These are phyloP conservation scores for Lycodopsis pacificus DNA, from an alignment of 2,797 vertebrate species.

Conservation along the genomic window DNA sequence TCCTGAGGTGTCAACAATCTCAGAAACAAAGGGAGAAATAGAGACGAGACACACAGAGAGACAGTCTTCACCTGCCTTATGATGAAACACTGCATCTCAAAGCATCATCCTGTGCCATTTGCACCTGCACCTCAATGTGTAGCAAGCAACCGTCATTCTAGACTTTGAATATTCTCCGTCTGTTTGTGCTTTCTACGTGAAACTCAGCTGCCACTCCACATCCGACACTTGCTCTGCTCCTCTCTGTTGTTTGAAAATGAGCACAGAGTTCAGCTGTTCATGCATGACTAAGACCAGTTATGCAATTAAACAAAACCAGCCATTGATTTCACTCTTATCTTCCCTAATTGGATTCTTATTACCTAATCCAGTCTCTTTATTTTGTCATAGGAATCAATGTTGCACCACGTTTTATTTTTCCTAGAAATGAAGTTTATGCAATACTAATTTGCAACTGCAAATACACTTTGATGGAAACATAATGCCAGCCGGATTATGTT, in stretches of 20 bases:
- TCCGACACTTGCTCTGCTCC: slow-evolving; percentile 29
- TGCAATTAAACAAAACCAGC: slow-evolving; percentile 55
- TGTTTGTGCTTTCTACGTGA: slow-evolving; percentile 29
- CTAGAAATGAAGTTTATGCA: neutral
- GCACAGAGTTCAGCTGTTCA: slow-evolving; percentile 56
- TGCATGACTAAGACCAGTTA: slow-evolving; percentile 66
- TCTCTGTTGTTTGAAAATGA: slow-evolving; percentile 49
- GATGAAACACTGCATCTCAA: slow-evolving; percentile 12
- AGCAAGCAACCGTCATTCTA: neutral
- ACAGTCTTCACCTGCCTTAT: neutral
- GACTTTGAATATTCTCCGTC: neutral
- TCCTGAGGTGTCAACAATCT: neutral
- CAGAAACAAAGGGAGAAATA: neutral
- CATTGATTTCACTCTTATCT: slow-evolving; percentile 43
- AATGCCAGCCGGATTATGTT: neutral
- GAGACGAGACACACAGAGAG: neutral
- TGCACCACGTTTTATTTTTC: neutral
- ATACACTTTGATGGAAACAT: neutral
- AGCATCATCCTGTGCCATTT: neutral
- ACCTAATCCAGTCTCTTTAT: slow-evolving; percentile 7
- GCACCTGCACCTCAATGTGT: neutral
- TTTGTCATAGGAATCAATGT: neutral
- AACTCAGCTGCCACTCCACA: slow-evolving; percentile 29
- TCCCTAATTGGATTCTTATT: slow-evolving; percentile 16
- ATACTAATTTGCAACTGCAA: neutral